Percentiles rank a stretch among this genome's conserved stretches.
phyloP scores from a whole-genome alignment of 2,797 vertebrate species.

The Enteromius thamalakanensis region DNA sequence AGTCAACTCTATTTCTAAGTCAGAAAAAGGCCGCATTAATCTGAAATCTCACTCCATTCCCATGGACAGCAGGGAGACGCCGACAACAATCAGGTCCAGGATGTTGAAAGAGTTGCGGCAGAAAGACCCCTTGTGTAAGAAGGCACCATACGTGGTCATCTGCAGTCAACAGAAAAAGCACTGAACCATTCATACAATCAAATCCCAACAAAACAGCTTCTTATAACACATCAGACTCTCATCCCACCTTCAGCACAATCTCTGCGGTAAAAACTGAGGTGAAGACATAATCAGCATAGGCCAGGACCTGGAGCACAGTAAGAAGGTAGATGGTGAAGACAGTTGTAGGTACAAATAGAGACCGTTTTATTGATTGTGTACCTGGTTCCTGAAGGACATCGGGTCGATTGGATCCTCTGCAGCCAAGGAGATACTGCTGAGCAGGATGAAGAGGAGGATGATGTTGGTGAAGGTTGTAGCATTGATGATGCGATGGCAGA shows the following conservation, averaged over 20 bases:
- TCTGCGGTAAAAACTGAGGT: constrained; percentile 93
- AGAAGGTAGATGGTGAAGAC: background rate
- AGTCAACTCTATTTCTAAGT: background rate
- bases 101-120: constrained; percentile 98
- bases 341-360: too few species aligned
- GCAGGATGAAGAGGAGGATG: constrained; percentile 94
- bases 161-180: constrained; percentile 61
- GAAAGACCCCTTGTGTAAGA: constrained; percentile 96
- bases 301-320: constrained; percentile 78
- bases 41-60: constrained; percentile 77
- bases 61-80: constrained; percentile 95
- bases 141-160: constrained; percentile 95
- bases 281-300: constrained; percentile 89
- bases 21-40: background rate
- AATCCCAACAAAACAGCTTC: background rate
- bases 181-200: background rate
- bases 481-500: constrained; percentile 92
- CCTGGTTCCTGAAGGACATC: constrained; percentile 89
- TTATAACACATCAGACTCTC: background rate
- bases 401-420: constrained; percentile 92
- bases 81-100: constrained; percentile 92
- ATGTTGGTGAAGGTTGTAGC: constrained; percentile 97
- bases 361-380: constrained; percentile 54
- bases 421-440: constrained; percentile 90
- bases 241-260: constrained; percentile 89